Evolutionary conservation across 2,888 invertebrate genomes (phyloP).

Genomic region (Mythimna impura): DNA sequence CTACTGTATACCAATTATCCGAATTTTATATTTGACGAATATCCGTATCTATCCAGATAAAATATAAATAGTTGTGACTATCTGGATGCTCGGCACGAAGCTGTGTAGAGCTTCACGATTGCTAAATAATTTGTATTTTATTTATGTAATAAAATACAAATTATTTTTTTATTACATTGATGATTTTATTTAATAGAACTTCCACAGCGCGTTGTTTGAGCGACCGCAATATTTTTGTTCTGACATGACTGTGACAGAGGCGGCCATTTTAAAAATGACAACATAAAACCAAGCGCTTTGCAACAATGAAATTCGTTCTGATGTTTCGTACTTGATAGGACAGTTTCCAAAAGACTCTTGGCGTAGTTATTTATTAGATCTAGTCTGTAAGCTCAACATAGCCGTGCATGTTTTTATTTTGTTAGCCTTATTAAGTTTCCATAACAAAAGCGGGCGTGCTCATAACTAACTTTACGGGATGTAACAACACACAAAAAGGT

Average conservation of each 20-base stretch:
- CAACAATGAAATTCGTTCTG: not conserved
- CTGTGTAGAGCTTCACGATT: conserved; percentile 1
- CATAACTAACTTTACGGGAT: conserved; percentile 37
- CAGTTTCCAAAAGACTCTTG: not conserved
- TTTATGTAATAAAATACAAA: too few relatives aligned
- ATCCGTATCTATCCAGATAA: too few relatives aligned
- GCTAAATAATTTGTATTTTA: too few relatives aligned
- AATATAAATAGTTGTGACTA: too few relatives aligned
- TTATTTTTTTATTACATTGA: too few relatives aligned
- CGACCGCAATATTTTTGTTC: not conserved
- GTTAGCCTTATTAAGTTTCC: conserved; percentile 31
- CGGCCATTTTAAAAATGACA: not conserved
- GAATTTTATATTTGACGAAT: too few relatives aligned
- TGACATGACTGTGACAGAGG: not conserved
- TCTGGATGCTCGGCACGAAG: not conserved
- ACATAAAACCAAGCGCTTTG: not conserved
- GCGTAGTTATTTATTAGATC: conserved; percentile 1
- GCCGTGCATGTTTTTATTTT: conserved; percentile 9
- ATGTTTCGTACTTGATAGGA: not conserved
- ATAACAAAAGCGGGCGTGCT: conserved; percentile 34
- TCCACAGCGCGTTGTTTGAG: too few relatives aligned
- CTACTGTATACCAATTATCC: too few relatives aligned
- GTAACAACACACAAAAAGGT: conserved; percentile 40
- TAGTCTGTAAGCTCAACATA: conserved; percentile 6
- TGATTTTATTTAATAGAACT: not conserved